These are phyloP conservation scores for Actinernus sp. DNA, from an alignment of 92 coral and sea anemone species.

Conservation along the genomic window DNA sequence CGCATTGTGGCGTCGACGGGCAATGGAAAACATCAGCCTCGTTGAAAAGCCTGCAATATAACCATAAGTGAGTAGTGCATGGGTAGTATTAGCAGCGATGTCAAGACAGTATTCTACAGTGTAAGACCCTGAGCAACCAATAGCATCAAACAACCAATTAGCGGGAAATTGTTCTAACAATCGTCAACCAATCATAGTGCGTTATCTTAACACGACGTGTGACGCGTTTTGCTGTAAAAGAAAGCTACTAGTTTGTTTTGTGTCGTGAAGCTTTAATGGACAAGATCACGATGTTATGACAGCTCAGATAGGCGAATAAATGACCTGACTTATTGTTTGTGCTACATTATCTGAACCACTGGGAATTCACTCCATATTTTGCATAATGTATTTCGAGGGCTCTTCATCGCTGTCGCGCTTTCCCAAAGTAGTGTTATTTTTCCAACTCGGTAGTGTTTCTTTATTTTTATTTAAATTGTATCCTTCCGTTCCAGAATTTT, in stretches of 20 bases:
- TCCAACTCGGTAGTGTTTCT: background rate
- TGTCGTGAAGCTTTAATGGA: constrained; percentile 90
- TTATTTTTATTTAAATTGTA: too few relatives aligned
- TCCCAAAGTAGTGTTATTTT: too few relatives aligned
- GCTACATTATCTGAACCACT: constrained; percentile 60
- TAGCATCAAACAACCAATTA: constrained; percentile 91
- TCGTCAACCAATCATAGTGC: constrained; percentile 76
- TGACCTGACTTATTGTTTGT: constrained; percentile 79
- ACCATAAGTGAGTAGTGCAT: constrained; percentile 69
- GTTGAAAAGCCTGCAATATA: constrained; percentile 66
- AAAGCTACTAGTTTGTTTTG: constrained; percentile 94
- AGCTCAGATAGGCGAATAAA: constrained; percentile 79
- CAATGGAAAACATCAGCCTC: constrained; percentile 75
- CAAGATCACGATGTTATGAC: constrained; percentile 91
- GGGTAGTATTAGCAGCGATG: constrained; percentile 78
- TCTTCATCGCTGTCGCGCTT: too few relatives aligned
- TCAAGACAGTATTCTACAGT: constrained; percentile 74
- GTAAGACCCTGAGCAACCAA: constrained; percentile 80
- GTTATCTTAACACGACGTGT: constrained; percentile 72
- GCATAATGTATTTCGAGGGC: constrained; percentile 37
- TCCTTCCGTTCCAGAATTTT: background rate
- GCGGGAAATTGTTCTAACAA: constrained; percentile 82
- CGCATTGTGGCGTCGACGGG: constrained; percentile 73
- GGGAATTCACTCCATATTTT: constrained; percentile 56
- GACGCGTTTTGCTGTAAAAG: constrained; percentile 92